Evolutionary conservation across 2,888 invertebrate species (phyloP).

Genomic region (Ochropacha duplaris): DNA sequence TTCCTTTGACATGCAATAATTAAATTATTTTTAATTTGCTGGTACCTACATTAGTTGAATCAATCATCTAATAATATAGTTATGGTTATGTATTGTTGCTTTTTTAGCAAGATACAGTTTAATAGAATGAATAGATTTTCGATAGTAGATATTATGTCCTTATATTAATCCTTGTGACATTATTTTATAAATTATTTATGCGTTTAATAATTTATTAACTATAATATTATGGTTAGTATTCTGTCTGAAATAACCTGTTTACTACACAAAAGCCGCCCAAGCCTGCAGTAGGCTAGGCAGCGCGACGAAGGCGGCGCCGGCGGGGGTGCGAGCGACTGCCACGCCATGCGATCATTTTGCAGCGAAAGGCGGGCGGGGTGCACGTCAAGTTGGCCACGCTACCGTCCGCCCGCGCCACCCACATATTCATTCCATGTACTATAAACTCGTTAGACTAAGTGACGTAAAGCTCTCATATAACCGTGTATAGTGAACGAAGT

Average conservation of each 20-base stretch:
- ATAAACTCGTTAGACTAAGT: constrained; percentile 72
- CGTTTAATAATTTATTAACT: too few species aligned
- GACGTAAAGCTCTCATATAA: constrained; percentile 64
- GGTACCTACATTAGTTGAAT: too few species aligned
- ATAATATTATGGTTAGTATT: constrained; percentile 17
- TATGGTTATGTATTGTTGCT: too few species aligned
- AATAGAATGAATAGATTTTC: too few species aligned
- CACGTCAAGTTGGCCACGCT: constrained; percentile 49
- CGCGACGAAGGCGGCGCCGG: constrained; percentile 41
- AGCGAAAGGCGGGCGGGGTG: constrained; percentile 63
- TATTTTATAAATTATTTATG: too few species aligned
- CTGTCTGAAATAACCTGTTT: constrained; percentile 48
- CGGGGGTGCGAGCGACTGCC: constrained; percentile 55
- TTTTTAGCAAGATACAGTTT: too few species aligned
- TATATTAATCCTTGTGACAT: too few species aligned
- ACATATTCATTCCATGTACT: constrained; percentile 44
- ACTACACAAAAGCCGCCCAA: constrained; percentile 47
- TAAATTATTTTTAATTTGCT: too few species aligned
- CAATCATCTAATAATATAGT: too few species aligned
- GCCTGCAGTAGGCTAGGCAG: constrained; percentile 51
- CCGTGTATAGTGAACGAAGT: constrained; percentile 44
- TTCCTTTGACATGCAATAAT: too few species aligned
- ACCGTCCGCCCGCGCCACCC: constrained; percentile 38
- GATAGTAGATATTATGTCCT: too few species aligned
- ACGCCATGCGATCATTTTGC: constrained; percentile 78